Base-by-base conservation (phyloP, 2,888 invertebrate species). In the Neoitamus cyanurus region DNA sequence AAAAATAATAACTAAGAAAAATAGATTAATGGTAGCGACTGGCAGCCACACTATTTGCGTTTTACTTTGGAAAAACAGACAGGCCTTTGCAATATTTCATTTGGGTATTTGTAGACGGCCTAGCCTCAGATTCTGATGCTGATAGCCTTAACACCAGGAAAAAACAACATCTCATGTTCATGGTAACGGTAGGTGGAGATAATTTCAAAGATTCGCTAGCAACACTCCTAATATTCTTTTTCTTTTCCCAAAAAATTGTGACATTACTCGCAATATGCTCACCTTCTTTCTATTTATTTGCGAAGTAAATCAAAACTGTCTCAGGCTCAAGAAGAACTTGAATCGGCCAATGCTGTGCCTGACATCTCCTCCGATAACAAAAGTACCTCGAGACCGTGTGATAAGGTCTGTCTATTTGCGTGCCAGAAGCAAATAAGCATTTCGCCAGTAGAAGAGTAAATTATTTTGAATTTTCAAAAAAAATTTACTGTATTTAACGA, bases 401-500 rank as follows among this genome's bases (percentile, higher is more conserved):
- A 70, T 70, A 70, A 70, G 15, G n/a, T 15, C 34, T 31, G 31
- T 70, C n/a, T 70, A 31, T 31, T 69, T 70, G 25, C 34, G 42
- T 31, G 2, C n/a, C n/a, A 30, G 70, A 70, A 13, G 34, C 34
- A 30, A 58, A 34, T 34, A 70, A 31, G 70, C 70, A 70, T 70
- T 70, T 70, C 70, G 70, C 25, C 70, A 70, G 30, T 31, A 13
- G 28, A 7, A 9, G 70, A 31, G 70, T 70, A 70, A 70, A 70
- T 70, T 70, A 70, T 70, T 70, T 70, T 34, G 34, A 70, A 70
- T 30, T 70, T 70, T n/a, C 9, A 31, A 70, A 70, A 69, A 69
- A 31, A 70, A 70, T 70, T 70, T 70, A 70, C 34, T 70, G n/a
- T 70, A 13, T 70, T 70, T 70, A 31, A 70, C 31, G 70, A 70